These are phyloP conservation scores for Muschampia plurimacula DNA, from an alignment of 2,888 invertebrate species.

Conservation along the genomic window DNA sequence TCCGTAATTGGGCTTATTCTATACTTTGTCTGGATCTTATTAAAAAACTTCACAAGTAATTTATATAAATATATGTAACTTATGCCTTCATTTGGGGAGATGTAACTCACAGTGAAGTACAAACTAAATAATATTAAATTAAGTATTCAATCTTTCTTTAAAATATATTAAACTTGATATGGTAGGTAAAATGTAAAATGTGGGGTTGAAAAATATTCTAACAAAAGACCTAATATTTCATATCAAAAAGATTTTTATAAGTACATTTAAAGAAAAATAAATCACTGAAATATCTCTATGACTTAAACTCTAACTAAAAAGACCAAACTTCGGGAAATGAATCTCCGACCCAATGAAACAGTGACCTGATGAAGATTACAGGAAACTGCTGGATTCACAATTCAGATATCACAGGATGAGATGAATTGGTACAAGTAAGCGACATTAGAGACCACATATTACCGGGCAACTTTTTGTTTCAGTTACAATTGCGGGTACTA, in stretches of 20 bases:
- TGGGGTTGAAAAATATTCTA: not conserved
- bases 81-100: too few relatives aligned
- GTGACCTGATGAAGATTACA: not conserved
- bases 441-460: too few relatives aligned
- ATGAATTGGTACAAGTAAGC: too few relatives aligned
- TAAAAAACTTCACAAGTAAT: not conserved
- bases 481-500: too few relatives aligned
- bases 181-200: not conserved
- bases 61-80: not conserved
- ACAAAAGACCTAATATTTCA: too few relatives aligned
- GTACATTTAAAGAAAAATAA: too few relatives aligned
- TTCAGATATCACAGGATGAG: too few relatives aligned
- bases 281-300: not conserved
- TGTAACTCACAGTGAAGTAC: not conserved
- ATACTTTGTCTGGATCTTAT: not conserved
- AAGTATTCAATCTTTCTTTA: too few relatives aligned
- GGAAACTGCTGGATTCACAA: too few relatives aligned
- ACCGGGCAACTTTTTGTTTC: too few relatives aligned
- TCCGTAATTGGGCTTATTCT: conserved; percentile 41
- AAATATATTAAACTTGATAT: not conserved
- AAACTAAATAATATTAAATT: not conserved
- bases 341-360: not conserved
- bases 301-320: not conserved
- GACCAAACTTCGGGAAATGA: not conserved
- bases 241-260: too few relatives aligned